Base-by-base conservation (phyloP, 2,113 vertebrate genomes). In the Colaptes auratus region DNA sequence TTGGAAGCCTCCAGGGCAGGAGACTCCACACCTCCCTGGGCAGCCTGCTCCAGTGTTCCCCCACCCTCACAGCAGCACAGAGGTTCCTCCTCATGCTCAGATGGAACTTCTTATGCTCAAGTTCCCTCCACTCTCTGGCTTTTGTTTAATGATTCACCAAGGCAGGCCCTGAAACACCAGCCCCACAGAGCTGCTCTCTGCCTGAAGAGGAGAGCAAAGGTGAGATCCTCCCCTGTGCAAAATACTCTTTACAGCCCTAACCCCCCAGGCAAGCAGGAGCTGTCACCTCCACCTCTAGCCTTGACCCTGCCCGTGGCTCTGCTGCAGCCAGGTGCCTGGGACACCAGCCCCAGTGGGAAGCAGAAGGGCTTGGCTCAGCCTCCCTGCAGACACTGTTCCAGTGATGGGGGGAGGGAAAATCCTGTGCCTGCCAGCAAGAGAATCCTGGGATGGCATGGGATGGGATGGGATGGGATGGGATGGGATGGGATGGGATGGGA, bases 111-210 rank as follows among this genome's bases (percentile, higher is more conserved):
- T 24, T 52, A 13, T 25, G 50, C 23, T 52, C 50, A 52, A 52
- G 50, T 52, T 70, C 86, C 64, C 87, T 92, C 73, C 9, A 19
- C 90, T 90, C 75, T 71, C 79, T 8, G 58, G 64, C 31, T 23
- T 8, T 30, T 42, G 95, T 76, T 98, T 98, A 98, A 98, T 97
- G 86, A 98, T 96, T 98, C 73, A 97, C 92, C 94, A 83, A 60
- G 90, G 64, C 21, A 86, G 88, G 84, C 77, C 15, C 80, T 82
- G 79, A 76, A 86, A 91, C 90, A 88, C 19, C 12, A 15, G 42
- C 33, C n/a, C 86, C 23, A 13, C 13, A 89, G 87, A 69, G 28
- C 74, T 96, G 96, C 91, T 77, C 91, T 86, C 69, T 83, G 64
- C 60, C 25, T 78, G 73, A 88, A 95, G 93, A 89, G 27, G 48